Evolutionary conservation across 1,140 invertebrate genomes (phyloP), one percentile per base, ranked within the genome.

Genomic region (Stegodyphus mimosarum): DNA sequence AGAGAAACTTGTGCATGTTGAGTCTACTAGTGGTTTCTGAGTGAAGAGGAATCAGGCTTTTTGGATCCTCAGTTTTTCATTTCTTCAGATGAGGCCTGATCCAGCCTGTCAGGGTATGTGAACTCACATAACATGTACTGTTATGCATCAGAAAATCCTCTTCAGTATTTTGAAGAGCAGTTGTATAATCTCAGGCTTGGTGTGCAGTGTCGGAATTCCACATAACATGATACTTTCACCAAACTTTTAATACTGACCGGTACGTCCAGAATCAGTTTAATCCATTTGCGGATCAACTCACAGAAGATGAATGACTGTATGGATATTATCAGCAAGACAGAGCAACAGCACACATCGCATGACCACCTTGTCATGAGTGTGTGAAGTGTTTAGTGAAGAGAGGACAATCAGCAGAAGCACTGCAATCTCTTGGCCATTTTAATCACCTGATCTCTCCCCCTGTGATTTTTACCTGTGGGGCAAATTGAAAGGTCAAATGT

Each of bases 41-140:
- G 55, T 69, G 67, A 69, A 69, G 67, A 4, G 67, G 67, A 69
- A 18, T 69, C 67, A 69, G 11, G 1, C 15, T 10, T 48, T 69
- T 69, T 69, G 15, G 67, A 69, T 69, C 6, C 67, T 69, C 67
- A 69, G 67, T 69, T 69, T 69, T 69, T 69, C 33, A 69, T 69
- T 69, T 69, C 17, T 69, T 69, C 33, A 69, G 13, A 69, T 69
- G 11, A 69, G 1, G 67, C 67, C 6, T 69, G 67, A 18, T 69
- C 17, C 17, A 69, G 11, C 5, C 13, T 69, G 17, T 69, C 67
- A n/a, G 67, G 11, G 67, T 69, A 18, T 33, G 33, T 33, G 33
- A 33, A 3, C 33, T 33, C 33, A 33, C 33, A 33, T 33, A 33
- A 33, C 33, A n/a, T n/a, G 17, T 48, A 5, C 2, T 17, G 5